A percentile compares a stretch with the other conserved stretches of the same genome.
phyloP scores from a whole-genome alignment of 2,113 vertebrate species.

The Cyphomyrus plagiostoma region DNA sequence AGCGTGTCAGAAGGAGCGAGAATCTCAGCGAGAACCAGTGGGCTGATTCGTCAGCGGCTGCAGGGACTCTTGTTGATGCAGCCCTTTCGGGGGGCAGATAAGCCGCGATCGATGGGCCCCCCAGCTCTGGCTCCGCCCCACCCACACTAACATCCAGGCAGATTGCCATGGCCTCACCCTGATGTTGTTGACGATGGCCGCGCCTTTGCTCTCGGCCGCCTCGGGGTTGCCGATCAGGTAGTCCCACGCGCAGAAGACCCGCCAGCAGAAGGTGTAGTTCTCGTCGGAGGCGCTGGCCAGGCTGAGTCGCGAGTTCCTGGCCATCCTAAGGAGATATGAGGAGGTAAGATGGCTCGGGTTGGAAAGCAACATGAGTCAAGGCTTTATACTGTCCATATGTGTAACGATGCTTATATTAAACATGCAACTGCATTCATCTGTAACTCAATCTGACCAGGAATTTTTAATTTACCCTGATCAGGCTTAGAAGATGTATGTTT shows the following conservation, averaged over 20 bases:
- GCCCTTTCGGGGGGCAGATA: conserved; percentile 5
- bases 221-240: conserved; percentile 94
- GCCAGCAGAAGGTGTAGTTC: conserved; percentile 96
- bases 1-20: conserved; percentile 14
- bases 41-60: background rate
- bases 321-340: conserved; percentile 71
- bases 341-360: background rate
- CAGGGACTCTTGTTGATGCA: background rate
- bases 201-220: conserved; percentile 93
- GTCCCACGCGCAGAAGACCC: conserved; percentile 96
- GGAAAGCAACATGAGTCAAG: background rate
- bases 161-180: conserved; percentile 14
- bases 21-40: background rate
- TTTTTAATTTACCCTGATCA: background rate
- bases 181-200: conserved; percentile 92
- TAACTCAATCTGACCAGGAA: background rate
- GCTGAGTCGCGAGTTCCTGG: conserved; percentile 90
- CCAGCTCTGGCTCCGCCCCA: background rate
- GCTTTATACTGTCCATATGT: background rate
- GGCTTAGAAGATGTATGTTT: background rate
- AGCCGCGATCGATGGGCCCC: conserved; percentile 10
- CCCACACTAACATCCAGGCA: conserved; percentile 7
- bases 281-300: conserved; percentile 87
- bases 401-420: background rate
- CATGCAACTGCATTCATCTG: background rate